These are phyloP conservation scores for Ctenodactylus gundi DNA, from an alignment of 2,113 vertebrate genomes.

Conservation along the genomic window DNA sequence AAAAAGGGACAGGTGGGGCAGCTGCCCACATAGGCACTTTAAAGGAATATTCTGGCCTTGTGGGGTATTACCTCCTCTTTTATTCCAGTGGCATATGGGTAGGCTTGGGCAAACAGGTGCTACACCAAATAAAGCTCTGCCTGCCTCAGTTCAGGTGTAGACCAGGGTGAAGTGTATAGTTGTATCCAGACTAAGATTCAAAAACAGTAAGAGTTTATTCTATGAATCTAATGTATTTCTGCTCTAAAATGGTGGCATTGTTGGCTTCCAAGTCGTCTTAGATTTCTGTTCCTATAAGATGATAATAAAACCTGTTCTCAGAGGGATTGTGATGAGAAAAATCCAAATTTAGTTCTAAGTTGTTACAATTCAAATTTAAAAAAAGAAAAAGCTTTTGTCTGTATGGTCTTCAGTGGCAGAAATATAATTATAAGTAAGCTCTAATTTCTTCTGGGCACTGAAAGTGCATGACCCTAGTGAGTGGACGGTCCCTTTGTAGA, in stretches of 20 bases:
- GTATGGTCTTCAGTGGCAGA: not conserved
- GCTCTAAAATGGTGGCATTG: not conserved
- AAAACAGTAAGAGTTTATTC: not conserved
- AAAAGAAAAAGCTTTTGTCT: slow-evolving; percentile 18
- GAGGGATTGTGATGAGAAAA: not conserved
- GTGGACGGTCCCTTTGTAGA: not conserved
- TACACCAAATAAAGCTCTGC: not conserved
- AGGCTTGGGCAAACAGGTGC: not conserved
- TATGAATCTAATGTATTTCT: not conserved
- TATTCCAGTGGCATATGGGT: not conserved
- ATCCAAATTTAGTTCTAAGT: slow-evolving; percentile 37
- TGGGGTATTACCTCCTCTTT: not conserved
- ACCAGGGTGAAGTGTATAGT: not conserved
- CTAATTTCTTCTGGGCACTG: not conserved
- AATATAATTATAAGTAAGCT: not conserved
- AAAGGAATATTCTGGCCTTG: not conserved
- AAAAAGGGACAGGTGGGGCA: not conserved
- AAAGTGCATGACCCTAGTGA: not conserved
- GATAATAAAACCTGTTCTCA: not conserved
- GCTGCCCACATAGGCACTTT: not conserved
- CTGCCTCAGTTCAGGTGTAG: not conserved
- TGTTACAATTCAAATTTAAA: not conserved
- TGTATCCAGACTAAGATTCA: not conserved
- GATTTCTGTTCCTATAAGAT: not conserved
- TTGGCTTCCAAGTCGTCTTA: not conserved